phyloP scores from a whole-genome alignment of 2,888 invertebrate species.

The Campoletis raptor region DNA sequence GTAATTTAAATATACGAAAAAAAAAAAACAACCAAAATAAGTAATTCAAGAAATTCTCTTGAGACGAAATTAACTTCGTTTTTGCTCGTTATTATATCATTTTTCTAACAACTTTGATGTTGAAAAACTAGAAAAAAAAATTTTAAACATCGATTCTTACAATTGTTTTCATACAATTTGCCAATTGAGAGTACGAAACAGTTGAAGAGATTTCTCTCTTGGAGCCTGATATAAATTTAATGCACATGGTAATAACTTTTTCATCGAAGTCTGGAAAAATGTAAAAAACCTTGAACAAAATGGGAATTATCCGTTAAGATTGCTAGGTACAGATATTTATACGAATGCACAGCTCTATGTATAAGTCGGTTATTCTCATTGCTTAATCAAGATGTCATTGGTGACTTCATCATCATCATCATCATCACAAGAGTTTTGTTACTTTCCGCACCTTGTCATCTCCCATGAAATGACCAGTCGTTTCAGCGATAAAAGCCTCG shows the following conservation, averaged over 20 bases:
- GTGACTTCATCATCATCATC: conserved; percentile 75
- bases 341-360: background rate
- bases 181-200: background rate
- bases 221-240: conserved; percentile 15
- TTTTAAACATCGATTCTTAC: background rate
- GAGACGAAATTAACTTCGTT: background rate
- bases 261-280: conserved; percentile 56
- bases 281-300: conserved; percentile 38
- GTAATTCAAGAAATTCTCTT: conserved; percentile 1
- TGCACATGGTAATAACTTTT: conserved; percentile 30
- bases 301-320: conserved; percentile 5
- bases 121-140: background rate
- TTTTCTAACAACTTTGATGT: background rate
- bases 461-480: background rate
- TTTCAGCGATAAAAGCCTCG: conserved; percentile 3
- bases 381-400: conserved; percentile 73
- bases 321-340: conserved; percentile 1
- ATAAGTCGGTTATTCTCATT: conserved; percentile 65
- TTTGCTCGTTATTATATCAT: background rate
- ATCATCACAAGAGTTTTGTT: conserved; percentile 49
- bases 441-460: conserved; percentile 56
- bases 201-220: conserved; percentile 16
- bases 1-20: conserved; percentile 17
- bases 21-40: background rate
- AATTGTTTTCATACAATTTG: background rate